Evolutionary conservation across 2,888 invertebrate species (phyloP).

Genomic region (Lasiommata megera): DNA sequence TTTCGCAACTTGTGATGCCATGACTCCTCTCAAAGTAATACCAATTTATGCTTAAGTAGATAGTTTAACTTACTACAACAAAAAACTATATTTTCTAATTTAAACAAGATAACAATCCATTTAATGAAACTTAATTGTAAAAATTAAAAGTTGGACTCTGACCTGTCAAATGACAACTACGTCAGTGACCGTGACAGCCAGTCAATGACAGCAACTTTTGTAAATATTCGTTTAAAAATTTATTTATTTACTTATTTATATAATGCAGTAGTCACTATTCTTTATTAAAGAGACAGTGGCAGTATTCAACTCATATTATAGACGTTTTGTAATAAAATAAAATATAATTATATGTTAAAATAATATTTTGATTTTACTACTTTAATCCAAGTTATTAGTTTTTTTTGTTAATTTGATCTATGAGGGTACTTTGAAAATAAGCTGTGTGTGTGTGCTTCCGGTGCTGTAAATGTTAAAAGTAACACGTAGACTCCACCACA

Average conservation of each 20-base stretch:
- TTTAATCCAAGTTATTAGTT: too few species aligned
- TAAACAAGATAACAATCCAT: background rate
- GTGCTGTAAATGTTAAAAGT: too few species aligned
- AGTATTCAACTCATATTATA: too few species aligned
- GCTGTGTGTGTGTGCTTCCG: too few species aligned
- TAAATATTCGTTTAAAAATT: background rate
- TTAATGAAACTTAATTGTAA: background rate
- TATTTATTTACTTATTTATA: background rate
- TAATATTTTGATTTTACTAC: too few species aligned
- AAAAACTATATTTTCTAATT: background rate
- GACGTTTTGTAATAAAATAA: too few species aligned
- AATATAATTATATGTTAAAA: too few species aligned
- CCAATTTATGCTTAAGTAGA: conserved; percentile 3
- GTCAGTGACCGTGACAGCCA: conserved; percentile 4
- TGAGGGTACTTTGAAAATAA: too few species aligned
- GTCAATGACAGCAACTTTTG: background rate
- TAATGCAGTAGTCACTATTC: background rate
- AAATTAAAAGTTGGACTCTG: conserved; percentile 70
- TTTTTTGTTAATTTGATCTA: too few species aligned
- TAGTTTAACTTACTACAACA: conserved; percentile 10
- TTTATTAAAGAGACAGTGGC: too few species aligned
- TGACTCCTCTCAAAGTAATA: conserved; percentile 37
- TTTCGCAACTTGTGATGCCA: conserved; percentile 75
- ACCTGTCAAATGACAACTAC: conserved; percentile 47
- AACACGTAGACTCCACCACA: too few species aligned